A percentile compares a stretch with the other conserved stretches of the same genome.
These are phyloP conservation scores for Genyomyrus donnyi DNA, from an alignment of 2,113 vertebrate genomes.

Conservation along the genomic window DNA sequence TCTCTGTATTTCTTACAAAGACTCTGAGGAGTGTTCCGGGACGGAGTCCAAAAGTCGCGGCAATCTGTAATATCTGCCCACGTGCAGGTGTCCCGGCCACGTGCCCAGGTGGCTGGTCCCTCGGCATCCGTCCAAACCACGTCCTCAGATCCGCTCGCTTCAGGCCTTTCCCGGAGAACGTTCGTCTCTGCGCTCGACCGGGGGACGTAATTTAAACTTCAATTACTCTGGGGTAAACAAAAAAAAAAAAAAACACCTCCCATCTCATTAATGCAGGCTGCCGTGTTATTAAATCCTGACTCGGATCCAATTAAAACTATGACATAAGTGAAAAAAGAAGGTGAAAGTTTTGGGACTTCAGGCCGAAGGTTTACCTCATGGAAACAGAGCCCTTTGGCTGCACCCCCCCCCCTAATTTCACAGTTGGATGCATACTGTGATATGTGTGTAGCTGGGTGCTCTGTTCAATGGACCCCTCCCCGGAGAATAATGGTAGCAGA, in stretches of 20 bases:
- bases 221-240: not conserved
- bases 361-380: not conserved
- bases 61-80: slow-evolving; percentile 12
- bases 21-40: not conserved
- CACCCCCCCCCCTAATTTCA: not conserved
- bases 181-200: not conserved
- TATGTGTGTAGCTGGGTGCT: not conserved
- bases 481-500: not conserved
- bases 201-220: slow-evolving; percentile 6
- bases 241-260: not conserved
- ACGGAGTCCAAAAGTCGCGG: not conserved
- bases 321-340: slow-evolving; percentile 1
- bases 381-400: not conserved
- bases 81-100: not conserved
- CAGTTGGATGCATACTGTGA: not conserved
- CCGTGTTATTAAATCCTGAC: slow-evolving; percentile 1
- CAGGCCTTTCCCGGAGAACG: not conserved
- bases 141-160: not conserved
- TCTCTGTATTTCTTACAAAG: not conserved
- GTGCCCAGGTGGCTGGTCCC: not conserved
- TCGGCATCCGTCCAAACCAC: not conserved
- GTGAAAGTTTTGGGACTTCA: not conserved
- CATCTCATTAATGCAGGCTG: not conserved
- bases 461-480: not conserved
- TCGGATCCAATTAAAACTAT: not conserved